Conservation (phyloP, 2,113 vertebrate species). For the Grammomys dolichurus region DNA sequence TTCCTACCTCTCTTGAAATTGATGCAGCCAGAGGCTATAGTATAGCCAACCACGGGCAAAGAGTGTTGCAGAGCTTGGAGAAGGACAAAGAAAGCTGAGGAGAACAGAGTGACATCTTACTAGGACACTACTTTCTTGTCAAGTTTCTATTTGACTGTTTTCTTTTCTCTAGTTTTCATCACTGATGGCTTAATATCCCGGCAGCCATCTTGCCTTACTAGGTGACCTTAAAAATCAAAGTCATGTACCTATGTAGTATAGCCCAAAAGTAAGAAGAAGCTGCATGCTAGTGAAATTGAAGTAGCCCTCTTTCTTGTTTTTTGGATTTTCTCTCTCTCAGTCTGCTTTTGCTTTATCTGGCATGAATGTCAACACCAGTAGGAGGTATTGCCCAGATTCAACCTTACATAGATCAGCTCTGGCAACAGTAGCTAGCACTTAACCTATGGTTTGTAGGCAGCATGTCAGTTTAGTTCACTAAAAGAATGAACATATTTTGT, state of each 20-base stretch:
- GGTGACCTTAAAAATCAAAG: not conserved
- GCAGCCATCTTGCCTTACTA: not conserved
- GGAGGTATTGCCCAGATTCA: not conserved
- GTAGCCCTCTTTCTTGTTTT: not conserved
- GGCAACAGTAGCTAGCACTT: too few relatives aligned
- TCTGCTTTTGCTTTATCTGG: not conserved
- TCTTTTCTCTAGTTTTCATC: not conserved
- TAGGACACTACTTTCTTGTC: not conserved
- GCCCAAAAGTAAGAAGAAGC: not conserved
- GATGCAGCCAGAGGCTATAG: not conserved
- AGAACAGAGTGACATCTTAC: not conserved
- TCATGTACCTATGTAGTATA: not conserved
- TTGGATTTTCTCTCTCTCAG: not conserved
- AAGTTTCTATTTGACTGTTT: not conserved
- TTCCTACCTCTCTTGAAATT: not conserved
- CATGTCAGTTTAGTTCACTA: not conserved
- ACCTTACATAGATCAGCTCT: not conserved
- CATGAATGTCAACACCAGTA: not conserved
- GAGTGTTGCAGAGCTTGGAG: not conserved
- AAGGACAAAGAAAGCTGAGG: not conserved
- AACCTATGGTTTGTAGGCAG: not conserved
- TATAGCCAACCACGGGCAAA: not conserved
- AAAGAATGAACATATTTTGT: slow-evolving; percentile 26
- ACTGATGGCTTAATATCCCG: not conserved
- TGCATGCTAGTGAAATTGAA: not conserved